These are phyloP conservation scores for Typhlichthys subterraneus DNA, from an alignment of 2,797 vertebrate genomes.

Conservation along the genomic window DNA sequence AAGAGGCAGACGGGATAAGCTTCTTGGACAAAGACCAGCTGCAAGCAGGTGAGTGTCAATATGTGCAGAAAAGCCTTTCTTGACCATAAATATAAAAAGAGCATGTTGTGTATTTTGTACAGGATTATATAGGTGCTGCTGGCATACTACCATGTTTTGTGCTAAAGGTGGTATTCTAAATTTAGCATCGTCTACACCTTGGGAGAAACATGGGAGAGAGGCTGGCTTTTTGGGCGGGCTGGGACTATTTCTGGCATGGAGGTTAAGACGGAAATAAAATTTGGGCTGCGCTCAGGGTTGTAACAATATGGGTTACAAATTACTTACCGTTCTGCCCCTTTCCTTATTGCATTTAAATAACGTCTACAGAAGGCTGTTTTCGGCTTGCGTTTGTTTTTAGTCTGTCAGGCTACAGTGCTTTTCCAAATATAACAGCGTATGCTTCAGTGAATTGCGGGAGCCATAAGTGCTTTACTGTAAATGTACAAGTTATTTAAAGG, in stretches of 20 bases:
- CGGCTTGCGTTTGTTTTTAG: conserved; percentile 44
- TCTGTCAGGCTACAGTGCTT: conserved; percentile 37
- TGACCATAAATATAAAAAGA: conserved; percentile 25
- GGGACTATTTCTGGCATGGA: conserved; percentile 59
- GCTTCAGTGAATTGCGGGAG: no score
- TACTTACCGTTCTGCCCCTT: conserved; percentile 5
- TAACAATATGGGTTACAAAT: conserved; percentile 44
- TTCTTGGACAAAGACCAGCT: conserved; percentile 22
- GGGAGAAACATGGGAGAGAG: conserved; percentile 62
- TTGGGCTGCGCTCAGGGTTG: conserved; percentile 45
- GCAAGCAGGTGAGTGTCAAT: conserved; percentile 58
- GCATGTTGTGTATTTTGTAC: conserved; percentile 24
- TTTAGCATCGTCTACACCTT: conserved; percentile 68
- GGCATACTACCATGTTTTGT: conserved; percentile 49
- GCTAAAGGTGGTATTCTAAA: conserved; percentile 66
- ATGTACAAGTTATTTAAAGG: no score
- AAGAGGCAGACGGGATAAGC: conserved; percentile 12
- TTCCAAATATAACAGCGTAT: no score
- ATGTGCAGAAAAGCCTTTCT: conserved; percentile 14
- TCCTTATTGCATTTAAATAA: conserved; percentile 36
- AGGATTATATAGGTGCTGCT: conserved; percentile 26
- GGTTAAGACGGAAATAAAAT: conserved; percentile 56
- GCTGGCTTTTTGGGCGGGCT: conserved; percentile 58
- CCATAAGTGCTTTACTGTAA: no score
- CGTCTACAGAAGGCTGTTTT: conserved; percentile 37